These are phyloP conservation scores for Petrosia ficiformis DNA, from an alignment of 37 sponge, comb jelly and placozoan species.

Conservation along the genomic window DNA sequence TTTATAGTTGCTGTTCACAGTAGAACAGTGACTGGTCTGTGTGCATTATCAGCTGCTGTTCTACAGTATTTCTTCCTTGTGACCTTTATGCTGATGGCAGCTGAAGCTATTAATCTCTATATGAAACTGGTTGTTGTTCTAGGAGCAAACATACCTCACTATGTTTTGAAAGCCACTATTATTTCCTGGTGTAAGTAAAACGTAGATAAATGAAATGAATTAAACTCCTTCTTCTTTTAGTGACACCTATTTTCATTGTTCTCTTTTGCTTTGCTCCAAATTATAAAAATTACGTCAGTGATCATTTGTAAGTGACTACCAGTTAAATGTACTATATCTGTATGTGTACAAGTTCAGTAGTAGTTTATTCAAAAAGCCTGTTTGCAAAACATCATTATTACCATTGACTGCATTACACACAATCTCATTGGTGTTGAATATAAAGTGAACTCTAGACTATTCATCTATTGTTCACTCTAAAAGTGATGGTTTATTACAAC, in stretches of 20 bases:
- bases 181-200: constrained; percentile 46
- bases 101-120: constrained; percentile 48
- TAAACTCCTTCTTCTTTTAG: not conserved
- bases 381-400: too few species aligned
- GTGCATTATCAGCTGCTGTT: constrained; percentile 21
- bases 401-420: too few species aligned
- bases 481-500: too few species aligned
- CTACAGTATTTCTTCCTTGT: constrained; percentile 59
- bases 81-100: constrained; percentile 35
- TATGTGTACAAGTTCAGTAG: too few species aligned
- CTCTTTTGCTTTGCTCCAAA: constrained; percentile 2
- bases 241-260: constrained; percentile 1
- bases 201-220: not conserved
- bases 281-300: constrained; percentile 2
- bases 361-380: too few species aligned
- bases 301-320: not conserved
- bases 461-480: too few species aligned
- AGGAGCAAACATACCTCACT: constrained; percentile 1
- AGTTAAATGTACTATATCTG: too few species aligned
- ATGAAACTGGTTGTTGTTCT: constrained; percentile 39
- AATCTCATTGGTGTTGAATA: too few species aligned
- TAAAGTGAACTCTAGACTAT: too few species aligned
- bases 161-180: constrained; percentile 16
- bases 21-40: not conserved
- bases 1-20: constrained; percentile 20